These are phyloP conservation scores for Chrysolophus pictus DNA, from an alignment of 2,797 vertebrate species.

Conservation along the genomic window DNA sequence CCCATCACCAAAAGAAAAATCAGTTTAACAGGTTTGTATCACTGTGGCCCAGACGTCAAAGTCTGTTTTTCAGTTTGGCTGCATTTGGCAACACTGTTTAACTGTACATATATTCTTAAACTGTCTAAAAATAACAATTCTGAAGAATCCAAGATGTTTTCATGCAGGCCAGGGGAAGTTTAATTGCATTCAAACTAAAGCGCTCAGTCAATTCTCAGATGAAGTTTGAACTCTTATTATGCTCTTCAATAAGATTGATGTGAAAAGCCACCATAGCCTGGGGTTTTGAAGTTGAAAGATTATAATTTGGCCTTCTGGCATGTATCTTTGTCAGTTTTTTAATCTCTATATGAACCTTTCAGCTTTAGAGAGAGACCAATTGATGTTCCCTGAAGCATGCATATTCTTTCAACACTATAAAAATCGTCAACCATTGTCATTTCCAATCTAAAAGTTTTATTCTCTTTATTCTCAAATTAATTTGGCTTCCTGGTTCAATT, in stretches of 20 bases:
- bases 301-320: slow-evolving; percentile 67
- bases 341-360: slow-evolving; percentile 66
- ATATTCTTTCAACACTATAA: slow-evolving; percentile 56
- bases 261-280: slow-evolving; percentile 63
- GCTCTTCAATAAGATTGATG: slow-evolving; percentile 67
- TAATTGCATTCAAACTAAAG: slow-evolving; percentile 54
- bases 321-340: slow-evolving; percentile 71
- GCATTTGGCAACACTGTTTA: slow-evolving; percentile 53
- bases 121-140: slow-evolving; percentile 24
- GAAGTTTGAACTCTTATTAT: slow-evolving; percentile 69
- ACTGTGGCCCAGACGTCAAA: not conserved
- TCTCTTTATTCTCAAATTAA: slow-evolving; percentile 69
- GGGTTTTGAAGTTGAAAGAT: slow-evolving; percentile 74
- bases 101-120: slow-evolving; percentile 39
- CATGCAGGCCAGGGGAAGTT: slow-evolving; percentile 32
- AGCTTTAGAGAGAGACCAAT: slow-evolving; percentile 46
- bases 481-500: slow-evolving; percentile 59
- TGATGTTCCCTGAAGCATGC: slow-evolving; percentile 58
- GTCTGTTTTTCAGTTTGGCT: slow-evolving; percentile 45
- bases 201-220: slow-evolving; percentile 55
- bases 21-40: not conserved
- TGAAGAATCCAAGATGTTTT: slow-evolving; percentile 34
- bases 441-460: slow-evolving; percentile 50
- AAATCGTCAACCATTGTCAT: slow-evolving; percentile 42
- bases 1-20: not conserved